Percentiles rank a stretch among this genome's conserved stretches.
phyloP scores from a whole-genome alignment of 2,797 vertebrate species.

The Lutra lutra region DNA sequence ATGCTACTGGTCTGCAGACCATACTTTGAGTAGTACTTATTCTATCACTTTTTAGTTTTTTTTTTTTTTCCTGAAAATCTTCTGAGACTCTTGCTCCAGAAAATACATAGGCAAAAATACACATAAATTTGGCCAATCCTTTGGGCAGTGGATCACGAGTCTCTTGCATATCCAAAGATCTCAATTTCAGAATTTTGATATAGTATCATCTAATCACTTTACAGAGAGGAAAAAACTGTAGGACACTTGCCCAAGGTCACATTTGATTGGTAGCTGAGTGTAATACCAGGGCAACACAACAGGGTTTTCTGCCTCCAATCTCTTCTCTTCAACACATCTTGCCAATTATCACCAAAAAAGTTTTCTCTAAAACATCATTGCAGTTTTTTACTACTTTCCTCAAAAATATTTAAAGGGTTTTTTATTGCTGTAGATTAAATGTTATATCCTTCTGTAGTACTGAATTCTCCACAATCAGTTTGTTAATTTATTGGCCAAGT shows the following conservation, averaged over 20 bases:
- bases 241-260: neutral
- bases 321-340: neutral
- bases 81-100: conserved; percentile 1
- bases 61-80: neutral
- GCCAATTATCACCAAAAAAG: neutral
- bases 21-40: neutral
- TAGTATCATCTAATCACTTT: neutral
- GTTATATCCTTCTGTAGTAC: neutral
- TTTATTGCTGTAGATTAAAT: neutral
- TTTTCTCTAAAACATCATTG: conserved; percentile 27
- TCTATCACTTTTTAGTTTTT: neutral
- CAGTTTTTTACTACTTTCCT: neutral
- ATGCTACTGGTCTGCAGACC: neutral
- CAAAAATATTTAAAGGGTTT: neutral
- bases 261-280: neutral
- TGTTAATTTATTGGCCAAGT: neutral
- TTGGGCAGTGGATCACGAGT: neutral
- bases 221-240: neutral
- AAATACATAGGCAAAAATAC: neutral
- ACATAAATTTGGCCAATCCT: neutral
- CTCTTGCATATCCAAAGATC: neutral
- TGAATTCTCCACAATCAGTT: neutral
- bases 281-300: neutral
- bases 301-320: neutral
- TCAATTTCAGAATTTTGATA: conserved; percentile 12